A percentile compares a stretch with the other conserved stretches of the same genome.
Evolutionary conservation across 2,888 invertebrate genomes (phyloP).

Genomic region (Morpho helenor): DNA sequence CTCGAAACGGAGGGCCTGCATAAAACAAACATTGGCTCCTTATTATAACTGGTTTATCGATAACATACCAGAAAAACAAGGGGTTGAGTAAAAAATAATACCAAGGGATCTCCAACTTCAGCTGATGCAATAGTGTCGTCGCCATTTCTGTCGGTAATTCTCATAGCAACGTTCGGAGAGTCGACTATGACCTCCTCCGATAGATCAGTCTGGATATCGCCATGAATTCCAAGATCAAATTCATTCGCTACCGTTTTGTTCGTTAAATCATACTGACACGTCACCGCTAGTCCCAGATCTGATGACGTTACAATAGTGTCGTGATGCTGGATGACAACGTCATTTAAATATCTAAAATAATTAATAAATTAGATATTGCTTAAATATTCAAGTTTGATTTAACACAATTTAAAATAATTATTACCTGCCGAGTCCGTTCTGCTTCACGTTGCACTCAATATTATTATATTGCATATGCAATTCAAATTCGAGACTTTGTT

Average conservation of each 20-base stretch:
- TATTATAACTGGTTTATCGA: neutral
- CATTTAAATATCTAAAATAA: constrained; percentile 85
- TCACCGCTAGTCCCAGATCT: constrained; percentile 94
- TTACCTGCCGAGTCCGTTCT: constrained; percentile 89
- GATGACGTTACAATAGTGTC: constrained; percentile 97
- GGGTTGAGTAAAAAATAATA: constrained; percentile 31
- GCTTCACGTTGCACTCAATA: constrained; percentile 94
- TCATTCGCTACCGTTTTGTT: constrained; percentile 97
- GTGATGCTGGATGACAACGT: constrained; percentile 96
- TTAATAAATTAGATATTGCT: neutral
- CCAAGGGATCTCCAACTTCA: constrained; percentile 94
- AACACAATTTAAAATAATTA: constrained; percentile 1
- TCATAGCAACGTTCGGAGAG: constrained; percentile 97
- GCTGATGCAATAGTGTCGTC: constrained; percentile 91
- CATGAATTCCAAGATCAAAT: constrained; percentile 92
- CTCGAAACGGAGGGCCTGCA: constrained; percentile 90
- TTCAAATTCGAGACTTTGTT: constrained; percentile 93
- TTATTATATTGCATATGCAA: constrained; percentile 95
- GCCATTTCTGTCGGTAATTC: constrained; percentile 91
- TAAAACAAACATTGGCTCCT: constrained; percentile 41
- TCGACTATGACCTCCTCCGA: constrained; percentile 95
- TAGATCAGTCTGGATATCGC: constrained; percentile 91
- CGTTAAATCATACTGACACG: constrained; percentile 95
- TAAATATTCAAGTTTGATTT: neutral
- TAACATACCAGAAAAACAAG: neutral